phyloP scores from a whole-genome alignment of 2,113 vertebrate species.

The Oophaga pumilio region DNA sequence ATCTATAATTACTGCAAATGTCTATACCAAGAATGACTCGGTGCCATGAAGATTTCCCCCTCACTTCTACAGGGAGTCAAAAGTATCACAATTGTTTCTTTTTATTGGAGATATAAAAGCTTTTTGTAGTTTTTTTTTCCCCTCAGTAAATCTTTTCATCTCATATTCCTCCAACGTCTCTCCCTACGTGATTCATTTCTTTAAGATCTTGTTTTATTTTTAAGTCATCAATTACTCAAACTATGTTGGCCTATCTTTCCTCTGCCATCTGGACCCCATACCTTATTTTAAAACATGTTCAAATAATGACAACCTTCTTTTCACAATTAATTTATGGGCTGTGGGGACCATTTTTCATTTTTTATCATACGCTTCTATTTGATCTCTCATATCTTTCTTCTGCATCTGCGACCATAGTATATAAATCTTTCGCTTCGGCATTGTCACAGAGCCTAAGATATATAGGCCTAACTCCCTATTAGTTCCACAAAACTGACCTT shows the following conservation, averaged over 20 bases:
- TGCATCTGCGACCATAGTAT: conserved; percentile 85
- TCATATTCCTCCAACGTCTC: conserved; percentile 79
- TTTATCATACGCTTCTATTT: conserved; percentile 90
- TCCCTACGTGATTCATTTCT: conserved; percentile 79
- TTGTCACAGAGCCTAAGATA: conserved; percentile 83
- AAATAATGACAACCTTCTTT: conserved; percentile 94
- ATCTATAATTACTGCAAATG: not conserved
- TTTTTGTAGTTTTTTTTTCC: conserved; percentile 58
- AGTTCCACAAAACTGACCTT: conserved; percentile 86
- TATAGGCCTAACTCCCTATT: conserved; percentile 81
- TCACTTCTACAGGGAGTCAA: not conserved
- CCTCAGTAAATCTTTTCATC: conserved; percentile 65
- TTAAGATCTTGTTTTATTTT: conserved; percentile 86
- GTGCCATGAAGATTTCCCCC: not conserved
- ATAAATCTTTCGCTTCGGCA: conserved; percentile 88
- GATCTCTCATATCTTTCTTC: conserved; percentile 87
- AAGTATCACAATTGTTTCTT: conserved; percentile 54
- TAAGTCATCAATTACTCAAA: conserved; percentile 95
- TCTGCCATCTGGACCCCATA: conserved; percentile 89
- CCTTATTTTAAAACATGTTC: conserved; percentile 87
- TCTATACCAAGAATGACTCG: not conserved
- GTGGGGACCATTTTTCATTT: conserved; percentile 85
- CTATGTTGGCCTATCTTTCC: conserved; percentile 83
- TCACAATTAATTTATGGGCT: conserved; percentile 88
- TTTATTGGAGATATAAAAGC: conserved; percentile 58